Evolutionary conservation across 1,140 invertebrate species (phyloP).

Genomic region (Littorina saxatilis): DNA sequence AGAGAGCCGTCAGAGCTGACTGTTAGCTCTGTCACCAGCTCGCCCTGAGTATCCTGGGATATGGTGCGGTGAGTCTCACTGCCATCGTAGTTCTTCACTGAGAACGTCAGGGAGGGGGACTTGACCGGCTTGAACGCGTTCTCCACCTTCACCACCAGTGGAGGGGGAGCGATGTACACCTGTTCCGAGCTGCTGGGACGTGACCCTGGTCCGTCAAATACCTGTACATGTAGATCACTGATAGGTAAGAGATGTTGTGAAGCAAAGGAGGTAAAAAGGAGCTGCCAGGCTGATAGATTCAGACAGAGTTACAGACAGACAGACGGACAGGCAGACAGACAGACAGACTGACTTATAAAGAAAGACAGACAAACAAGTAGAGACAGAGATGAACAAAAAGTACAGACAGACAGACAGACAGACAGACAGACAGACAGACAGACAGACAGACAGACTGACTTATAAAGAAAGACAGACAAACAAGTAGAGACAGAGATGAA

Average conservation of each 20-base stretch:
- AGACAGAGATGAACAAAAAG: too few relatives aligned
- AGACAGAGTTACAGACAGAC: background rate
- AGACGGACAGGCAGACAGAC: too few relatives aligned
- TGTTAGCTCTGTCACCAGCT: slow-evolving; percentile 56
- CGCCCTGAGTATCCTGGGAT: slow-evolving; percentile 50
- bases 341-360: too few relatives aligned
- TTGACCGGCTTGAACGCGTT: slow-evolving; percentile 64
- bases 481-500: too few relatives aligned
- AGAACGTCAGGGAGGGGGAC: slow-evolving; percentile 61
- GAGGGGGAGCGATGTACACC: slow-evolving; percentile 58
- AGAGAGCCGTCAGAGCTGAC: slow-evolving; percentile 57
- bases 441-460: too few relatives aligned
- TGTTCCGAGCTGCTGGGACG: slow-evolving; percentile 40
- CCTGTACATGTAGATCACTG: background rate
- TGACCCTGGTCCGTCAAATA: background rate
- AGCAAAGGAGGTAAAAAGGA: background rate
- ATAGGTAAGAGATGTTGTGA: background rate
- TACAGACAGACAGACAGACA: too few relatives aligned
- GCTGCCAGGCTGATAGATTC: background rate
- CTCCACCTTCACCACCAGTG: slow-evolving; percentile 68
- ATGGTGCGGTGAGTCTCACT: slow-evolving; percentile 66
- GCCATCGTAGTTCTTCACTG: slow-evolving; percentile 72
- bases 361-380: too few relatives aligned
- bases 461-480: too few relatives aligned
- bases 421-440: too few relatives aligned